These are phyloP conservation scores for Carabus problematicus DNA, from an alignment of 2,888 invertebrate species.

Conservation along the genomic window DNA sequence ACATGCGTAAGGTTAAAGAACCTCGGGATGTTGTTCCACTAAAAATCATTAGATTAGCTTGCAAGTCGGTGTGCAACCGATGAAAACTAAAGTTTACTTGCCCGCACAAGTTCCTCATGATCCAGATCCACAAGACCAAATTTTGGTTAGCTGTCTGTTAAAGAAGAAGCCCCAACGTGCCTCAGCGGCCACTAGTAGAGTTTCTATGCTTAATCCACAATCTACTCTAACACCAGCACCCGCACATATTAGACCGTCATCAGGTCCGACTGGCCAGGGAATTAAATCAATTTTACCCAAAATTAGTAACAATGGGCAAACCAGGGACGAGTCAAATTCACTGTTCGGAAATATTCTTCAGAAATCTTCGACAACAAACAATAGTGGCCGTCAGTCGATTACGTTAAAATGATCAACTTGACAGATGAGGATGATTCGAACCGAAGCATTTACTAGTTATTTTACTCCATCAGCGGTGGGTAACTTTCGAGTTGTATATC, in stretches of 20 bases:
- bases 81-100: background rate
- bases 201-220: too few species aligned
- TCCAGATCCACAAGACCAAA: slow-evolving; percentile 46
- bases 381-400: slow-evolving; percentile 43
- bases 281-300: too few species aligned
- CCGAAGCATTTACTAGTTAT: slow-evolving; percentile 51
- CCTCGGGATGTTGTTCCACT: slow-evolving; percentile 71
- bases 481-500: slow-evolving; percentile 19
- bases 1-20: too few species aligned
- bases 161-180: slow-evolving; percentile 49
- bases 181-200: too few species aligned
- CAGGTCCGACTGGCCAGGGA: too few species aligned
- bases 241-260: too few species aligned
- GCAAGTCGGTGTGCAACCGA: slow-evolving; percentile 66
- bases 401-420: slow-evolving; percentile 60
- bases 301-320: too few species aligned
- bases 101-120: slow-evolving; percentile 43
- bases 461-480: slow-evolving; percentile 28
- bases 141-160: slow-evolving; percentile 43
- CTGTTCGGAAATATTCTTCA: slow-evolving; percentile 45
- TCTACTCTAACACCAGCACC: too few species aligned
- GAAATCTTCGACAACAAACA: slow-evolving; percentile 47
- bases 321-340: slow-evolving; percentile 17
- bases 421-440: too few species aligned
- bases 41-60: slow-evolving; percentile 86